These are phyloP conservation scores for Charaxes varanes DNA, from an alignment of 1,140 invertebrate species.

Conservation along the genomic window DNA sequence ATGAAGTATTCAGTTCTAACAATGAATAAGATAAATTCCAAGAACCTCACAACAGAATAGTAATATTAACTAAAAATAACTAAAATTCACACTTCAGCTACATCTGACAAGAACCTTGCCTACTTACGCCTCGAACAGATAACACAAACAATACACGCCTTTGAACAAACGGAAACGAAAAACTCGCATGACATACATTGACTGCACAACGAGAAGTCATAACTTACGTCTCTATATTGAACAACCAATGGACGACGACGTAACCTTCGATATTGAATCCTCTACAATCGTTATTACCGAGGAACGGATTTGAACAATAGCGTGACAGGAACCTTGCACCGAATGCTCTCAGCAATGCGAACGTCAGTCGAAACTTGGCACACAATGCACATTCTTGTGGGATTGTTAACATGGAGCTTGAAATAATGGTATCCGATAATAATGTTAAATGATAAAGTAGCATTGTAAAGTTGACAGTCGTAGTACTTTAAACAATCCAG, in stretches of 20 bases:
- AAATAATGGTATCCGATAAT: slow-evolving; percentile 15
- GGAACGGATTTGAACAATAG: slow-evolving; percentile 21
- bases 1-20: no score
- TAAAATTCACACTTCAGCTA: slow-evolving; percentile 1
- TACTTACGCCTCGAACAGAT: slow-evolving; percentile 4
- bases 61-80: no score
- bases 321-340: slow-evolving; percentile 25
- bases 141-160: slow-evolving; percentile 17
- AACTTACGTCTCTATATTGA: background rate
- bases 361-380: slow-evolving; percentile 28
- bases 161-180: slow-evolving; percentile 5
- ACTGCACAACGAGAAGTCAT: background rate
- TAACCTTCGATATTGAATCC: slow-evolving; percentile 4
- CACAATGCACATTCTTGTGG: slow-evolving; percentile 44
- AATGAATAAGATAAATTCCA: no score
- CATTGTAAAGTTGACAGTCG: slow-evolving; percentile 2
- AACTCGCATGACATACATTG: slow-evolving; percentile 6
- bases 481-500: no score
- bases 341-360: slow-evolving; percentile 17
- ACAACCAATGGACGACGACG: slow-evolving; percentile 6
- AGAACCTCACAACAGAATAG: no score
- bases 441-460: slow-evolving; percentile 7
- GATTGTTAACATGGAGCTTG: slow-evolving; percentile 20
- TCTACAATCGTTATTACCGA: slow-evolving; percentile 3
- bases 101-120: slow-evolving; percentile 7